phyloP scores from a whole-genome alignment of 92 coral and sea anemone genomes.

The Umimayanthus chanpuru region DNA sequence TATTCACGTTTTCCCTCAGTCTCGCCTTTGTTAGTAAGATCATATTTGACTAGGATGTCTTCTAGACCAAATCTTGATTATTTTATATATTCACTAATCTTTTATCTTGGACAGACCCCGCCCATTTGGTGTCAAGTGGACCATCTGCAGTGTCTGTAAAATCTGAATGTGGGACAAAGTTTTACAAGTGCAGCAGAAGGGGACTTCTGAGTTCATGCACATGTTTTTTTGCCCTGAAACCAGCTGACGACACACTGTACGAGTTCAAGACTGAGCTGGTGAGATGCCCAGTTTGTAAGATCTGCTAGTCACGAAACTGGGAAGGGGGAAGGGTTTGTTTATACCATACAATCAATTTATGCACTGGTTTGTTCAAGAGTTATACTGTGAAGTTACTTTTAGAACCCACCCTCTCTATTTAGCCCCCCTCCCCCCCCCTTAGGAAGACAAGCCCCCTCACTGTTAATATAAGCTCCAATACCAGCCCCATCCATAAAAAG shows the following conservation, averaged over 20 bases:
- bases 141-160: slow-evolving; percentile 86
- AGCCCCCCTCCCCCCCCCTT: no score
- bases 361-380: no score
- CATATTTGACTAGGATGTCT: neutral
- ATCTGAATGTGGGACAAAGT: slow-evolving; percentile 84
- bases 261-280: slow-evolving; percentile 94
- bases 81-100: neutral
- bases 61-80: neutral
- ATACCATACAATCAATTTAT: no score
- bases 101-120: slow-evolving; percentile 60
- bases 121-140: slow-evolving; percentile 69
- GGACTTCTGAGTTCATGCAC: slow-evolving; percentile 69
- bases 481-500: no score
- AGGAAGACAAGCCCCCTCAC: no score
- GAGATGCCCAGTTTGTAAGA: neutral
- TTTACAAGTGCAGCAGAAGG: slow-evolving; percentile 67
- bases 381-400: no score
- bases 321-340: no score
- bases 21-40: neutral
- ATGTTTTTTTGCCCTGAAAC: slow-evolving; percentile 72
- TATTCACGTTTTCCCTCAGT: neutral
- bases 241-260: slow-evolving; percentile 74
- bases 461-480: no score
- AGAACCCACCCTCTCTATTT: no score
- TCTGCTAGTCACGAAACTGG: no score